phyloP scores from a whole-genome alignment of 1,140 invertebrate species.

The Hylyphantes graminicola region DNA sequence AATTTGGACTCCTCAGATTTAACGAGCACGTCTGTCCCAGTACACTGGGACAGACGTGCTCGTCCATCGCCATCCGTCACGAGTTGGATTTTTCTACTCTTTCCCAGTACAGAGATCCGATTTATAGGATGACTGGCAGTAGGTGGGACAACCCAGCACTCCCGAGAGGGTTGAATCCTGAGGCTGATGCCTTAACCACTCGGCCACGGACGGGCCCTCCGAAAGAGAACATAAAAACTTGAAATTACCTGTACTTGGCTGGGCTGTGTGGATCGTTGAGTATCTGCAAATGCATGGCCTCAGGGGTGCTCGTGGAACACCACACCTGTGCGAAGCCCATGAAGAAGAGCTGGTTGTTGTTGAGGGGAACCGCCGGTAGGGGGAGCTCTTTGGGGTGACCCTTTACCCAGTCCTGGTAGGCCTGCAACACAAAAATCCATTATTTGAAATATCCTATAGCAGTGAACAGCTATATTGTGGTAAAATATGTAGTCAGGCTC shows the following conservation, averaged over 20 bases:
- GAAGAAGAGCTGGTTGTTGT: conserved; percentile 91
- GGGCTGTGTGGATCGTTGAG: conserved; percentile 64
- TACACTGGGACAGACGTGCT: too few species aligned
- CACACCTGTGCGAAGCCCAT: conserved; percentile 85
- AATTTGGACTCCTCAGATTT: too few species aligned
- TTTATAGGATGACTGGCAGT: too few species aligned
- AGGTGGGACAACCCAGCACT: too few species aligned
- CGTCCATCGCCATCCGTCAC: too few species aligned
- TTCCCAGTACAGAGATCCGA: too few species aligned
- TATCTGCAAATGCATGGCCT: conserved; percentile 63
- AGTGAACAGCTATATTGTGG: too few species aligned
- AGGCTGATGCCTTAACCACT: too few species aligned
- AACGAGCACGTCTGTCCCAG: background rate
- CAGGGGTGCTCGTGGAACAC: conserved; percentile 64
- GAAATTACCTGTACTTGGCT: conserved; percentile 52
- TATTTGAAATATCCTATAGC: too few species aligned
- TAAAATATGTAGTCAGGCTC: too few species aligned
- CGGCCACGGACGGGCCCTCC: background rate
- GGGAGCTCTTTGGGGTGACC: conserved; percentile 72
- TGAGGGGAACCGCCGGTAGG: conserved; percentile 84
- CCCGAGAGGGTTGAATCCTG: too few species aligned
- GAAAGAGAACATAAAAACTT: background rate
- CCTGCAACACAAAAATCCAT: conserved; percentile 68
- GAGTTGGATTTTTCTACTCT: too few species aligned
- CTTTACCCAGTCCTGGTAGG: conserved; percentile 76